Evolutionary conservation across 2,797 vertebrate species (phyloP).

Genomic region (Bryconaethiops microstoma): DNA sequence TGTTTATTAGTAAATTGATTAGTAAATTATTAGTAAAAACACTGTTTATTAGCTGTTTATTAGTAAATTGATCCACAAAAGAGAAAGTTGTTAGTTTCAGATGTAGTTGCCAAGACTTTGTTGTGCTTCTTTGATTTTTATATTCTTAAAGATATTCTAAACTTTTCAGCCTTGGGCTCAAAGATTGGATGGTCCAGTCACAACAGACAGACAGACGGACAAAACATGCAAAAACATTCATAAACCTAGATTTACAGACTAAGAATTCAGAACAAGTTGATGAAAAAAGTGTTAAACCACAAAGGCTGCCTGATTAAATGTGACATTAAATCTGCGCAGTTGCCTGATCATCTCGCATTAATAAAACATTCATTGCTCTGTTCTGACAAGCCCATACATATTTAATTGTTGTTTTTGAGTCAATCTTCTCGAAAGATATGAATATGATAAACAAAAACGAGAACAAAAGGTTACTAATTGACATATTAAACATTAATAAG

Average conservation of each 20-base stretch:
- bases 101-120: too few species aligned
- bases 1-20: too few species aligned
- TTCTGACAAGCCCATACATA: constrained; percentile 69
- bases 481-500: constrained; percentile 72
- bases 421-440: constrained; percentile 64
- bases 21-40: too few species aligned
- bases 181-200: background rate
- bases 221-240: background rate
- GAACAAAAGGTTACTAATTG: constrained; percentile 72
- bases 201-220: background rate
- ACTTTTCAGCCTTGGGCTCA: background rate
- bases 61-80: too few species aligned
- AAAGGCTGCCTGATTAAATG: constrained; percentile 43
- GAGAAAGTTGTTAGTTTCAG: too few species aligned
- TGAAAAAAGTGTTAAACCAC: constrained; percentile 27
- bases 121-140: background rate
- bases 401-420: constrained; percentile 74
- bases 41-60: too few species aligned
- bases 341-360: constrained; percentile 57
- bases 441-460: constrained; percentile 60
- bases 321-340: constrained; percentile 28
- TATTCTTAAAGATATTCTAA: too few species aligned
- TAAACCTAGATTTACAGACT: background rate
- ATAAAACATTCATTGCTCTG: constrained; percentile 67
- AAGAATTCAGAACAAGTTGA: background rate